Conservation (phyloP, 92 coral and sea anemone genomes). For the Epizoanthus stellaris region DNA sequence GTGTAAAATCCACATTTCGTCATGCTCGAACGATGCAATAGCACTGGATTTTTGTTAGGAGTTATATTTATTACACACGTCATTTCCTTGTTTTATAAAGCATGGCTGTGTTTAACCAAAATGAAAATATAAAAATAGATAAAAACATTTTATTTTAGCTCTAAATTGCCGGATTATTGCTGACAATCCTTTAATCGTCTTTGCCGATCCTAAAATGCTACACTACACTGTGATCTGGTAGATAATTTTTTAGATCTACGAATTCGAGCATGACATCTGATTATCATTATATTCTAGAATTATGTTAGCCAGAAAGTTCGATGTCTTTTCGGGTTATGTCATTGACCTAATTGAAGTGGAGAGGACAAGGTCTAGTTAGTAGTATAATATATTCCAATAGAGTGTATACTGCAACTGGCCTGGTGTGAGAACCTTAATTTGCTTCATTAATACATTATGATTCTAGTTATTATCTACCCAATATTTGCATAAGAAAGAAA, state of each 20-base stretch:
- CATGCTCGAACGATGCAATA: not conserved
- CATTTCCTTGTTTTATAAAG: not conserved
- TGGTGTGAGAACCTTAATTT: not conserved
- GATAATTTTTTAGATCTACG: too few species aligned
- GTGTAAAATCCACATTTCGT: conserved; percentile 9
- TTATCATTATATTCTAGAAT: too few species aligned
- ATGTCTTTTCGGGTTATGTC: too few species aligned
- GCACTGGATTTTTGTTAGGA: not conserved
- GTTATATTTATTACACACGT: not conserved
- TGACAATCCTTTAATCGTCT: not conserved
- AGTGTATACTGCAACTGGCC: too few species aligned
- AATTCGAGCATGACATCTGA: too few species aligned
- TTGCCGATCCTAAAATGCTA: too few species aligned
- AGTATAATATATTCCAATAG: too few species aligned
- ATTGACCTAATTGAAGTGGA: too few species aligned
- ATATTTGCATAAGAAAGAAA: not conserved
- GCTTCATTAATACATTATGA: not conserved
- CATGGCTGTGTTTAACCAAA: not conserved
- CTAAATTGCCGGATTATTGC: not conserved
- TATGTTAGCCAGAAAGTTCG: too few species aligned
- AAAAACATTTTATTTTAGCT: not conserved
- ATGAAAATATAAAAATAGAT: not conserved
- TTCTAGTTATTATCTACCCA: not conserved
- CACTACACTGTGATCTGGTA: too few species aligned
- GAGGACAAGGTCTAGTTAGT: too few species aligned